Base-by-base conservation (phyloP, 1,140 invertebrate genomes). In the Drosophila ambigua region DNA sequence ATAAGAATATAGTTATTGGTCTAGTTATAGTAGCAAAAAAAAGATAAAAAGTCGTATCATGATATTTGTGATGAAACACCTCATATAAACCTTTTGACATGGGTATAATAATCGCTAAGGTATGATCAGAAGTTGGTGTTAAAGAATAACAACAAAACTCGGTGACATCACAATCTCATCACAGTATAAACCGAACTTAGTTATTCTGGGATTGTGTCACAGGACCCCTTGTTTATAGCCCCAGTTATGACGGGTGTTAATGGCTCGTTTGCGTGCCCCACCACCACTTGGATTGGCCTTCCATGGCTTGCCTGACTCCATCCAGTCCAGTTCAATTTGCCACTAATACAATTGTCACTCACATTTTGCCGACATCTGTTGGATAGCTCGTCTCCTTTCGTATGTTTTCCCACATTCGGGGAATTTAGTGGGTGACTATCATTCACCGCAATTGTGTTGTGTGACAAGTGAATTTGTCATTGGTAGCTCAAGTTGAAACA, bases 391-490 rank as follows among this genome's bases (percentile, higher is more conserved):
- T 26, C 9, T 43, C 20, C 26, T 50, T 41, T 26, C 16, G 11
- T 4, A 39, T 39, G 23, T 52, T 52, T 24, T 11, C 4, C 16
- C 7, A 24, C 24, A 64, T 67, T 15, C 62, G 44, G 46, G 60
- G 51, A 55, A 49, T 44, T 55, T 26, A 44, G 51, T 43, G 48
- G 72, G 39, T 39, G 62, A 41, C 49, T 72, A 75, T 75, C 72
- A 67, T 53, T 75, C 72, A 75, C 72, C 72, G 77, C 82, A 85
- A 85, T 87, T 82, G 82, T 74, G 65, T 75, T 82, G 71, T 87
- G 82, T 85, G 82, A 85, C 82, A 85, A 85, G 59, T 87, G 78
- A 82, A 82, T 85, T 85, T 85, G 82, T 85, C 82, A 87, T 77
- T 58, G 63, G 78, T 51, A 69, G 69, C 68, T 74, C 76, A 77